phyloP scores from a whole-genome alignment of 2,888 invertebrate genomes.

The Drosophila rubida region DNA sequence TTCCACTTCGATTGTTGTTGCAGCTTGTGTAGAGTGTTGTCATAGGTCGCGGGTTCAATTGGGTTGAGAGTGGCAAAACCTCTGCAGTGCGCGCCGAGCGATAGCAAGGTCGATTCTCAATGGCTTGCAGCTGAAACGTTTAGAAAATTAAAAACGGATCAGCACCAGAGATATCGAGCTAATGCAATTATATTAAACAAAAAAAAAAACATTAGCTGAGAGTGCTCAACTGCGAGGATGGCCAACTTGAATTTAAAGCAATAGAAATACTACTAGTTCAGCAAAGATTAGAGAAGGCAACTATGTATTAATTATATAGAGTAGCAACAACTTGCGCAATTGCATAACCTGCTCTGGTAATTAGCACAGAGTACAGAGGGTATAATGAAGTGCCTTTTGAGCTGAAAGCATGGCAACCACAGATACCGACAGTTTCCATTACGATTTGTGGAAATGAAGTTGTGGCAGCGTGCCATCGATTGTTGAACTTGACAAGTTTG shows the following conservation, averaged over 20 bases:
- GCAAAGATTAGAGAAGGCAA: no score
- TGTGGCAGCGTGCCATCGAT: constrained; percentile 40
- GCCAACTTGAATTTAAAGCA: not conserved
- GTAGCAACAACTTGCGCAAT: no score
- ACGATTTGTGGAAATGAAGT: constrained; percentile 21
- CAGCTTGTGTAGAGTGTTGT: constrained; percentile 20
- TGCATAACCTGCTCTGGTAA: not conserved
- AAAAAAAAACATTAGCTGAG: not conserved
- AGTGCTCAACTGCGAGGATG: not conserved
- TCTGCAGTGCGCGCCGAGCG: constrained; percentile 13
- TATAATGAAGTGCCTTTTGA: not conserved
- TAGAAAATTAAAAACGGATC: constrained; percentile 20
- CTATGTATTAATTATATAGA: no score
- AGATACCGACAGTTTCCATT: constrained; percentile 24
- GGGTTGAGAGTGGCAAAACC: constrained; percentile 16
- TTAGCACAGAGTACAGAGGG: not conserved
- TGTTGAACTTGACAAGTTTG: constrained; percentile 53
- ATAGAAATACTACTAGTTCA: no score
- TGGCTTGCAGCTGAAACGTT: constrained; percentile 18
- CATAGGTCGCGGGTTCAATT: constrained; percentile 48
- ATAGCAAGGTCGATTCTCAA: constrained; percentile 32
- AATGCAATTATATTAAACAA: not conserved
- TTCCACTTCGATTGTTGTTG: constrained; percentile 3
- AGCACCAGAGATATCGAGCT: constrained; percentile 1
- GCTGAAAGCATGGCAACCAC: constrained; percentile 4